Percentiles rank a stretch among this genome's conserved stretches.
Evolutionary conservation across 2,888 invertebrate species (phyloP).

Genomic region (Drosophila neoperkinsi): DNA sequence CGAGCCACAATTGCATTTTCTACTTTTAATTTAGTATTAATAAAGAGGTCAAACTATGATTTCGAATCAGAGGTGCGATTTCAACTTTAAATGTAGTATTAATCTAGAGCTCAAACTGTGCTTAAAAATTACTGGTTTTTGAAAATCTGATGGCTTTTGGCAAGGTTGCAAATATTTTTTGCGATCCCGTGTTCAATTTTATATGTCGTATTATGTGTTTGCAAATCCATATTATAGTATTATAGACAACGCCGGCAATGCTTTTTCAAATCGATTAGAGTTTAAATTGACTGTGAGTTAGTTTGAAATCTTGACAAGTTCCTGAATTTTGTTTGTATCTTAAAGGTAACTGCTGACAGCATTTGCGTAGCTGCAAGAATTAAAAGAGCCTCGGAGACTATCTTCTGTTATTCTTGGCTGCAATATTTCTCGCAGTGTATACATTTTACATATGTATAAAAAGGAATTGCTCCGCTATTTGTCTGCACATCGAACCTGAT

Average conservation of each 20-base stretch:
- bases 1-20: too few relatives aligned
- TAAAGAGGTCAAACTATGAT: too few relatives aligned
- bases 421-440: constrained; percentile 19
- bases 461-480: constrained; percentile 22
- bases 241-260: background rate
- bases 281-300: background rate
- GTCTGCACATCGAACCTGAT: constrained; percentile 54
- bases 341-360: background rate
- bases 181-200: too few relatives aligned
- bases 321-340: background rate
- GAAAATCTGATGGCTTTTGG: background rate
- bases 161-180: background rate
- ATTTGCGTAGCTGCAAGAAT: background rate
- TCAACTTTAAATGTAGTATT: background rate
- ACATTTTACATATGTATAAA: constrained; percentile 4
- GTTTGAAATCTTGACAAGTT: background rate
- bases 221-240: background rate
- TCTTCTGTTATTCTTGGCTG: background rate
- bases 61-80: background rate
- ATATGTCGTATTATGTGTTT: background rate
- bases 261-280: background rate
- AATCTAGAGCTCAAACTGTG: background rate
- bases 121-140: background rate
- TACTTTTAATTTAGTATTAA: too few relatives aligned
- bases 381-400: rapidly evolving